Evolutionary conservation across 2,113 vertebrate genomes (phyloP).

Genomic region (Oryzias curvinotus): DNA sequence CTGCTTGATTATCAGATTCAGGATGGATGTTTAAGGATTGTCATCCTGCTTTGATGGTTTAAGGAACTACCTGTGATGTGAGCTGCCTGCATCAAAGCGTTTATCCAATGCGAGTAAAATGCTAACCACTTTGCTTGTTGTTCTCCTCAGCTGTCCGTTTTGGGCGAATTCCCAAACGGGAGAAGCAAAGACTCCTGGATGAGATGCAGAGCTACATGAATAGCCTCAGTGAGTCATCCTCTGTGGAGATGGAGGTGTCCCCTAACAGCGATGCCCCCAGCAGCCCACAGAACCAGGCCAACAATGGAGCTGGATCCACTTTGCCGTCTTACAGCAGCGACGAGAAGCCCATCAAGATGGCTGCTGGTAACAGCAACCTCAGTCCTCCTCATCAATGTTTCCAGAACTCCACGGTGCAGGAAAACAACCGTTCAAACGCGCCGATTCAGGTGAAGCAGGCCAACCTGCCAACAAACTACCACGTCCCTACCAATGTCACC

Average conservation of each 20-base stretch:
- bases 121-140: constrained; percentile 27
- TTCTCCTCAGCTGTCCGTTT: constrained; percentile 78
- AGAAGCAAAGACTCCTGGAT: constrained; percentile 81
- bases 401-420: constrained; percentile 39
- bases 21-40: background rate
- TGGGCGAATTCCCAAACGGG: constrained; percentile 81
- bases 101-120: background rate
- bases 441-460: constrained; percentile 40
- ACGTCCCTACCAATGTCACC: constrained; percentile 42
- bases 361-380: constrained; percentile 34
- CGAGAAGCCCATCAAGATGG: constrained; percentile 64
- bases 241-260: constrained; percentile 71
- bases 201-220: constrained; percentile 84
- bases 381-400: constrained; percentile 20
- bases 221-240: constrained; percentile 73
- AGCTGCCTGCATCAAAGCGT: background rate
- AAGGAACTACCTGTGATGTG: constrained; percentile 5
- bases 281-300: constrained; percentile 63
- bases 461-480: constrained; percentile 37
- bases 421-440: constrained; percentile 18
- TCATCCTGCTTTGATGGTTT: background rate
- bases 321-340: constrained; percentile 66
- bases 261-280: constrained; percentile 53
- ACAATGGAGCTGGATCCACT: constrained; percentile 43
- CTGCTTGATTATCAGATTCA: constrained; percentile 7